Evolutionary conservation across 2,113 vertebrate genomes (phyloP).

Genomic region (Tenebrosternarchus preto): DNA sequence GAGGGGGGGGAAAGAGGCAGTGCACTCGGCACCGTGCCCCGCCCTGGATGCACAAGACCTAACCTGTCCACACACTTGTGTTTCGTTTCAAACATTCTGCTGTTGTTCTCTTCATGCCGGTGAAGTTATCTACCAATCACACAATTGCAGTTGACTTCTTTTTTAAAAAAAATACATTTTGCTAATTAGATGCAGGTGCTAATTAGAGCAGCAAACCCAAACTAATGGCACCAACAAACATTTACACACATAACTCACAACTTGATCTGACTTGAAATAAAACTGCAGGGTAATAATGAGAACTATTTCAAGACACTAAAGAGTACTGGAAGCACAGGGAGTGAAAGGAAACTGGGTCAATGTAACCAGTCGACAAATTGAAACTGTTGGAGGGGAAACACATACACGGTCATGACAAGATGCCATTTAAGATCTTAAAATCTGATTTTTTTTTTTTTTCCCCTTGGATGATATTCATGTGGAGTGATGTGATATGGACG

Average conservation of each 20-base stretch:
- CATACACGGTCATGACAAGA: background rate
- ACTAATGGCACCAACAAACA: too few species aligned
- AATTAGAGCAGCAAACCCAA: background rate
- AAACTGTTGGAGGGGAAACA: background rate
- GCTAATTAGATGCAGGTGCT: too few species aligned
- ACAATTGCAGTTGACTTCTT: background rate
- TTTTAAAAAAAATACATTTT: too few species aligned
- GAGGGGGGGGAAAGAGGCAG: background rate
- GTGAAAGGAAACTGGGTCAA: slow-evolving; percentile 23
- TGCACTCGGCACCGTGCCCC: background rate
- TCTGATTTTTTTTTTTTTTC: too few species aligned
- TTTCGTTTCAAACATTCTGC: background rate
- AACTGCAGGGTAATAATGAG: slow-evolving; percentile 24
- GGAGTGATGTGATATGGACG: too few species aligned
- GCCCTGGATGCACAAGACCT: background rate
- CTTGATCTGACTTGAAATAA: slow-evolving; percentile 22
- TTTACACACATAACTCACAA: background rate
- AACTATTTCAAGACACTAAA: slow-evolving; percentile 4
- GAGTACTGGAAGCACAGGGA: background rate
- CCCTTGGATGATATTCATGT: too few species aligned
- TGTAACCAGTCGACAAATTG: background rate
- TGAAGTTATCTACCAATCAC: background rate
- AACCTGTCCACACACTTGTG: background rate
- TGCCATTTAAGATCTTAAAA: too few species aligned
- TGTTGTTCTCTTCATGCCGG: background rate